Conservation (phyloP, 2,113 vertebrate species). For the Xiphorhynchus elegans region DNA sequence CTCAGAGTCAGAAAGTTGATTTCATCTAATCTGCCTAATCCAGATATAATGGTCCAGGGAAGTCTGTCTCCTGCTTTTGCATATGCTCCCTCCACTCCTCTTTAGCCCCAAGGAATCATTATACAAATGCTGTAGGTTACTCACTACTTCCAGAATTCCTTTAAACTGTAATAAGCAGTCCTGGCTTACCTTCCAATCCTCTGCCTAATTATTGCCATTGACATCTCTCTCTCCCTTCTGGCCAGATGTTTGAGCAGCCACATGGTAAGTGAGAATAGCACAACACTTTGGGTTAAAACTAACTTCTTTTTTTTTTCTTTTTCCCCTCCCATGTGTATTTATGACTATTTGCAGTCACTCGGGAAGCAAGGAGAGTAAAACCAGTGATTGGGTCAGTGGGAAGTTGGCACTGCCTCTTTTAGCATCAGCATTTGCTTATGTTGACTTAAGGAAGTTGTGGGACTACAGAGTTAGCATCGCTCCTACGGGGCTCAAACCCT, state of each 20-base stretch:
- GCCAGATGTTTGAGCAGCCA: not conserved
- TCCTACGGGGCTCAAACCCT: not conserved
- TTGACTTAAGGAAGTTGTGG: conserved; percentile 24
- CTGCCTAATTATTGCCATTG: not conserved
- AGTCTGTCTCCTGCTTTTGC: not conserved
- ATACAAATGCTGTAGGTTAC: not conserved
- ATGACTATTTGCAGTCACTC: not conserved
- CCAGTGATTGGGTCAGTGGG: not conserved
- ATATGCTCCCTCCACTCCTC: not conserved
- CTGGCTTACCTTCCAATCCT: conserved; percentile 16
- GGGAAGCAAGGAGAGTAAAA: not conserved
- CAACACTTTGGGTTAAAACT: not conserved
- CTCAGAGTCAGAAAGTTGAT: not conserved
- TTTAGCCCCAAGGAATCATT: not conserved
- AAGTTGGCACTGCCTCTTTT: conserved; percentile 30
- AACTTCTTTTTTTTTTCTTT: not conserved
- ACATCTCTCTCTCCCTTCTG: not conserved
- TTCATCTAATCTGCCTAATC: not conserved
- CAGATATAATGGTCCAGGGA: not conserved
- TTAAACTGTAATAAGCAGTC: not conserved
- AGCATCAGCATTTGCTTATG: conserved; percentile 20
- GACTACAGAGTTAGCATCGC: not conserved
- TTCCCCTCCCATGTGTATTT: not conserved
- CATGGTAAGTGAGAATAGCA: not conserved
- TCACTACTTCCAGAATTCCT: not conserved